These are phyloP conservation scores for Globicephala melas DNA, from an alignment of 2,113 vertebrate species.

Conservation along the genomic window DNA sequence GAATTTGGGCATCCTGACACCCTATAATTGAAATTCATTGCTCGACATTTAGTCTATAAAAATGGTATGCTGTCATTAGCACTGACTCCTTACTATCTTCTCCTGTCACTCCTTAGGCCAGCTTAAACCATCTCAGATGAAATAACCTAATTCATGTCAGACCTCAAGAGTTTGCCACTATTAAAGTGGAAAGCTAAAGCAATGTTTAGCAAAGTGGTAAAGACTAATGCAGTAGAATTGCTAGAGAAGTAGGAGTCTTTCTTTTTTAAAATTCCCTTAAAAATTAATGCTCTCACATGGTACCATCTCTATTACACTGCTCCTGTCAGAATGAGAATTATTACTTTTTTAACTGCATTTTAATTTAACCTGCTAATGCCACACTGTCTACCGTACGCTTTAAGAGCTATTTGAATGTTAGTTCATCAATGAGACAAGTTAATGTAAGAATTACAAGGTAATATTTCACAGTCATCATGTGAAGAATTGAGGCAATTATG, in stretches of 20 bases:
- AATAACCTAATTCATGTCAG: conserved; percentile 79
- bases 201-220: conserved; percentile 69
- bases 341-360: conserved; percentile 68
- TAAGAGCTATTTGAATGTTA: conserved; percentile 64
- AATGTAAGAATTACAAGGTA: conserved; percentile 64
- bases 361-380: conserved; percentile 67
- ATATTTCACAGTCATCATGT: conserved; percentile 58
- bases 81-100: conserved; percentile 76
- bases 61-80: conserved; percentile 79
- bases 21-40: conserved; percentile 84
- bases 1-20: conserved; percentile 80
- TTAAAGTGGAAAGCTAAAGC: conserved; percentile 71
- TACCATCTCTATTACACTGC: conserved; percentile 23
- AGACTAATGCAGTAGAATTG: conserved; percentile 25
- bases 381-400: conserved; percentile 35
- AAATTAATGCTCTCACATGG: conserved; percentile 52
- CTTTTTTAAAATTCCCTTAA: conserved; percentile 9
- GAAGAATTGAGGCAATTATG: conserved; percentile 45
- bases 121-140: conserved; percentile 76
- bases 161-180: conserved; percentile 65
- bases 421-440: conserved; percentile 43
- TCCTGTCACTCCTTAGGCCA: conserved; percentile 78
- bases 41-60: conserved; percentile 82
- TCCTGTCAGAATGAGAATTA: conserved; percentile 37
- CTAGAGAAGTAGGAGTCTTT: neutral